Percentiles rank a stretch among this genome's conserved stretches.
Conservation (phyloP, 2,888 invertebrate genomes). For the Horisme vitalbata region DNA sequence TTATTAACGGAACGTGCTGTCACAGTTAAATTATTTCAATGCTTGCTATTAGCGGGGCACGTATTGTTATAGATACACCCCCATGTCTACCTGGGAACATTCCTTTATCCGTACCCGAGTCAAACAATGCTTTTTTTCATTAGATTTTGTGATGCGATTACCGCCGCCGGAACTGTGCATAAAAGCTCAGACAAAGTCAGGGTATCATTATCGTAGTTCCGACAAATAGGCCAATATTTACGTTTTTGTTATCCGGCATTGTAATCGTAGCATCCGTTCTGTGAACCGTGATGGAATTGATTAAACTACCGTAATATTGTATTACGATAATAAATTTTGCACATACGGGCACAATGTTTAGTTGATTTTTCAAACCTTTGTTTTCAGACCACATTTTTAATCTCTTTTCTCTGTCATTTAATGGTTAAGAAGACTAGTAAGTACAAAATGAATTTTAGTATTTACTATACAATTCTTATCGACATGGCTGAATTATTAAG, state of each 20-base stretch:
- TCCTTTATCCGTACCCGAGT: conserved; percentile 57
- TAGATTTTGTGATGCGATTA: conserved; percentile 66
- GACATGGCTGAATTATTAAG: no score
- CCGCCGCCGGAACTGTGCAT: conserved; percentile 73
- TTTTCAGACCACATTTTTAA: no score
- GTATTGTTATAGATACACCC: conserved; percentile 60
- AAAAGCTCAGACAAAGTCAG: conserved; percentile 68
- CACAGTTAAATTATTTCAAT: conserved; percentile 57
- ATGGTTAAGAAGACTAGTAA: no score
- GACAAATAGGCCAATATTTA: conserved; percentile 74
- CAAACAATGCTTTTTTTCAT: conserved; percentile 66
- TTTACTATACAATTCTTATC: no score
- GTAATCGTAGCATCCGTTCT: conserved; percentile 61
- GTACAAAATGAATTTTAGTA: no score
- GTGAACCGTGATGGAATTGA: conserved; percentile 29
- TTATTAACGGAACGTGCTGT: conserved; percentile 56
- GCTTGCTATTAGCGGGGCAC: conserved; percentile 48
- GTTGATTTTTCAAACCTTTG: no score
- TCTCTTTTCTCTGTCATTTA: no score
- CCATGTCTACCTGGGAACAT: conserved; percentile 69
- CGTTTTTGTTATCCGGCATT: conserved; percentile 67
- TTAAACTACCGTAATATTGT: conserved; percentile 34
- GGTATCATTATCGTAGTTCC: conserved; percentile 77
- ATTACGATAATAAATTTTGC: conserved; percentile 26
- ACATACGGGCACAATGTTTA: conserved; percentile 1